Evolutionary conservation across 2,797 vertebrate genomes (phyloP).

Genomic region (Eleutherodactylus coqui): DNA sequence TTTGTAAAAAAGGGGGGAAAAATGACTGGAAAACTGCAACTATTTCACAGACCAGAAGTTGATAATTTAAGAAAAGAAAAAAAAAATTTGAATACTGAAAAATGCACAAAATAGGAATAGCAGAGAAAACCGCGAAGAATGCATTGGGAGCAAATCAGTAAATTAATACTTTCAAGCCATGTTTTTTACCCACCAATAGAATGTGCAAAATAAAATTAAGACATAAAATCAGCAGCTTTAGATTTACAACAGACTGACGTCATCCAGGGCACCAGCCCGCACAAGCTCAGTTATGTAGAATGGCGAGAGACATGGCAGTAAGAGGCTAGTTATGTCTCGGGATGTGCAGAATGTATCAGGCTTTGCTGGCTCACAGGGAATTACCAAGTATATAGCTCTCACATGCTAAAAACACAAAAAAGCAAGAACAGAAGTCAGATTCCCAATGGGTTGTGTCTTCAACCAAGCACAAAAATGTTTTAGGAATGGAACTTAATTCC

Average conservation of each 20-base stretch:
- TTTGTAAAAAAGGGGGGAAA: background rate
- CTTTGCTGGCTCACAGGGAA: constrained; percentile 12
- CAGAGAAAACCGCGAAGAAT: constrained; percentile 20
- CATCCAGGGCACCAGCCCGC: background rate
- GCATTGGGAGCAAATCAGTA: constrained; percentile 18
- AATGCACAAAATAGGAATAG: constrained; percentile 14
- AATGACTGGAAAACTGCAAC: constrained; percentile 18
- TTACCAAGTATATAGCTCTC: constrained; percentile 8
- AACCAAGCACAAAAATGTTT: background rate
- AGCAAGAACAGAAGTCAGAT: constrained; percentile 3
- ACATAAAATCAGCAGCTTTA: constrained; percentile 47
- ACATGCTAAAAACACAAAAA: background rate
- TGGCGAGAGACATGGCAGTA: constrained; percentile 15
- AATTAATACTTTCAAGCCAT: constrained; percentile 36
- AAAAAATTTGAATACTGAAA: constrained; percentile 35
- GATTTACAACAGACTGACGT: constrained; percentile 18
- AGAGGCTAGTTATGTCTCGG: background rate
- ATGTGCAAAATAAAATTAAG: constrained; percentile 50
- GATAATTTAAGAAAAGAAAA: constrained; percentile 31
- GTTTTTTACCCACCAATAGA: constrained; percentile 7
- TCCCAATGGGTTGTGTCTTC: background rate
- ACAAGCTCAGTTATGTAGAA: constrained; percentile 22
- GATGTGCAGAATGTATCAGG: background rate
- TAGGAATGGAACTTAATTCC: background rate
- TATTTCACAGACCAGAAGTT: background rate